Evolutionary conservation across 2,888 invertebrate genomes (phyloP).

Genomic region (Labia minor): DNA sequence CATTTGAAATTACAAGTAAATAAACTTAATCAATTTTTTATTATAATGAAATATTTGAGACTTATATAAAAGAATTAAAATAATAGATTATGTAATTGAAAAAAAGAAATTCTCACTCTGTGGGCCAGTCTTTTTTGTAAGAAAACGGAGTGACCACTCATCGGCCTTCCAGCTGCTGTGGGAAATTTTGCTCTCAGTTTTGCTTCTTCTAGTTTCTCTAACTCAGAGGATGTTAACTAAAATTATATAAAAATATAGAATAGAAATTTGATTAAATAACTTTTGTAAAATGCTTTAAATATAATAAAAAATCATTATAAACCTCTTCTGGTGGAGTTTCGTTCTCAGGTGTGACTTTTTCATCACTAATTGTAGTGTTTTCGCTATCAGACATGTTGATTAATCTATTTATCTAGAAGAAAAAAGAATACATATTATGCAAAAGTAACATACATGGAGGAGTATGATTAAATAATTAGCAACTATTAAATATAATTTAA

Average conservation of each 20-base stretch:
- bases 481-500: no score
- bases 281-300: no score
- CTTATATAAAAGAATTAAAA: conserved; percentile 16
- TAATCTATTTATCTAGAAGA: no score
- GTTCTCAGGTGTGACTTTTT: background rate
- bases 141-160: conserved; percentile 78
- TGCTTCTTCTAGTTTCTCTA: background rate
- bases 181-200: background rate
- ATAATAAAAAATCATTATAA: background rate
- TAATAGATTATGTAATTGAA: background rate
- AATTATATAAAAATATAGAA: no score
- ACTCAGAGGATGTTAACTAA: background rate
- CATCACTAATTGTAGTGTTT: background rate
- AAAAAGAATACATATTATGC: no score
- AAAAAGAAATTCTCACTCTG: conserved; percentile 61
- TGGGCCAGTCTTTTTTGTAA: conserved; percentile 88
- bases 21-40: no score
- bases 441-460: no score
- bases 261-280: background rate
- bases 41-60: conserved; percentile 3
- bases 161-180: conserved; percentile 40
- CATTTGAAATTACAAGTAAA: no score
- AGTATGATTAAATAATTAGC: no score
- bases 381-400: background rate
- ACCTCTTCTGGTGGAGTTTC: background rate